Base-by-base conservation (phyloP, 2,888 invertebrate species). In the Dynastes hyllus region DNA sequence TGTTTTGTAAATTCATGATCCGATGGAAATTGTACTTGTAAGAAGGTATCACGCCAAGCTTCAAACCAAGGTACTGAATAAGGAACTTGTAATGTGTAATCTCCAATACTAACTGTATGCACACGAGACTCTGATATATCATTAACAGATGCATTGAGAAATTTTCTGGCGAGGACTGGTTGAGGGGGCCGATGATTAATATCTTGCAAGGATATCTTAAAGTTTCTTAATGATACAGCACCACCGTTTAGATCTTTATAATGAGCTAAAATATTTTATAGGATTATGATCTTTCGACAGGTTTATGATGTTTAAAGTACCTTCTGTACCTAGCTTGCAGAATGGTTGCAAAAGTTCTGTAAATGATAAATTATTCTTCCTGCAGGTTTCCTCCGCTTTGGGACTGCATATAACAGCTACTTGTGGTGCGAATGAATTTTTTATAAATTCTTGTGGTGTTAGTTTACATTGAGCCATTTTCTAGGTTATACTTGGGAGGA, bases 1-100 rank as follows among this genome's bases (percentile, higher is more conserved):
- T 97, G 97, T 86, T 96, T 95, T 0, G 97, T 95, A 87, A 97
- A 99, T 90, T 99, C 99, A 91, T 99, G 98, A 87, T 99, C 98
- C 3, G 95, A 95, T 22, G 96, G 96, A 87, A 95, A 96, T 87
- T 96, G 94, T 80, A 97, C 94, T 86, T 95, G 93, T 65, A 97
- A 91, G 89, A 98, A 98, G 40, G 95, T 95, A 84, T 97, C 97
- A 85, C 98, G 92, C 96, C 98, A 99, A 9, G 95, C 93, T 88
- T 98, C 98, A 91, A 96, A 99, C 98, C 99, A 99, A 13, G 97
- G 95, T 76, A 96, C 95, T 9, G 93, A 91, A 53, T 92, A 90
- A 45, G 96, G 96, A 84, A 96, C 91, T 83, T 94, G 93, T 81
- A 96, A 88, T 84, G 91, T 91, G 80, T 91, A 90, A 63, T 90